Evolutionary conservation across 1,140 invertebrate genomes (phyloP).

Genomic region (Caerostris darwini): DNA sequence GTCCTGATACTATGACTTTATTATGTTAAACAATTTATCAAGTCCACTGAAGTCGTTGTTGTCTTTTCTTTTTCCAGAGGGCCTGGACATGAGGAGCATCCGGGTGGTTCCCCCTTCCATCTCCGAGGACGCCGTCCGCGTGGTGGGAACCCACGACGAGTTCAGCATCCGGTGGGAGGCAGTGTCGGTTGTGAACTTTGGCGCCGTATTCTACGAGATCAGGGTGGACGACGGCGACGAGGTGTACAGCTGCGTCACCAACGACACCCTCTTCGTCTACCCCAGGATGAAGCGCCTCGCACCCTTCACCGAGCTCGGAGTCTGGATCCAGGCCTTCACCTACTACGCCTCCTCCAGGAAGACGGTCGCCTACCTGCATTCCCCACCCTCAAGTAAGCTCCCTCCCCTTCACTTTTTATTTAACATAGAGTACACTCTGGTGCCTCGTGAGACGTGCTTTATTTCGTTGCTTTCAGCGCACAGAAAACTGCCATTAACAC

Average conservation of each 20-base stretch:
- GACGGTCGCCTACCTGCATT: conserved; percentile 81
- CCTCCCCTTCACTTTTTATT: too few species aligned
- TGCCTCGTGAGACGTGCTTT: too few species aligned
- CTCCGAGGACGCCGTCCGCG: conserved; percentile 84
- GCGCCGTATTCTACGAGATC: conserved; percentile 91
- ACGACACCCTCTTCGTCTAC: conserved; percentile 81
- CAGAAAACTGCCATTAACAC: too few species aligned
- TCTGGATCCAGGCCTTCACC: conserved; percentile 90
- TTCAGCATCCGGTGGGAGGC: conserved; percentile 92
- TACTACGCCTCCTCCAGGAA: conserved; percentile 89
- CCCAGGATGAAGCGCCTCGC: conserved; percentile 84
- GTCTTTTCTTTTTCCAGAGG: conserved; percentile 9
- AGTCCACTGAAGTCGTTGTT: not conserved
- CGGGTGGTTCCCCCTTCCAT: conserved; percentile 88
- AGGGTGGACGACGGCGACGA: conserved; percentile 84
- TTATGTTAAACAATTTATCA: too few species aligned
- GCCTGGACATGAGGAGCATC: conserved; percentile 5
- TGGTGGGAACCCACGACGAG: conserved; percentile 87
- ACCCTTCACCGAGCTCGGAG: conserved; percentile 87
- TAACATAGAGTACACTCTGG: too few species aligned
- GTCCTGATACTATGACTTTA: too few species aligned
- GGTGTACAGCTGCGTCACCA: conserved; percentile 79
- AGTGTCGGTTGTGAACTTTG: conserved; percentile 88
- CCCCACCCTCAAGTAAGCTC: conserved; percentile 82
- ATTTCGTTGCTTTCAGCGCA: too few species aligned